Conservation (phyloP, 2,797 vertebrate genomes). For the Galago senegalensis region DNA sequence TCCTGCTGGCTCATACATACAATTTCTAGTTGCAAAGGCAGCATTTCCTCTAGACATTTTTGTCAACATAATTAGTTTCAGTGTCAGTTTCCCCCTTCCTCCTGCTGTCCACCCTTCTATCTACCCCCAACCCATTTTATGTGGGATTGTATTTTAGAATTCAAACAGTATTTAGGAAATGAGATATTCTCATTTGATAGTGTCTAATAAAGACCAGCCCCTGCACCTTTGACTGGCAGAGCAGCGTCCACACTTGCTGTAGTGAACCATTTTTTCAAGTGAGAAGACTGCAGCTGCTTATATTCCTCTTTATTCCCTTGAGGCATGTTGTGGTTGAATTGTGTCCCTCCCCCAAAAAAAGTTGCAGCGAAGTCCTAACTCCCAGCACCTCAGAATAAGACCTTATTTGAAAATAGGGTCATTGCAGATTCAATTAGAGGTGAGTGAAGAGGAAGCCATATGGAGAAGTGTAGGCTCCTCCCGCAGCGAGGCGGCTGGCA, state of each 20-base stretch:
- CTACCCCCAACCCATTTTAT: neutral
- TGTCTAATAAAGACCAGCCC: neutral
- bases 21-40: constrained; percentile 38
- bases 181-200: neutral
- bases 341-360: neutral
- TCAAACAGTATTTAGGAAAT: neutral
- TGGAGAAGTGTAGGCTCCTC: neutral
- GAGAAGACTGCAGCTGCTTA: neutral
- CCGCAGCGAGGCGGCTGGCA: neutral
- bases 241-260: neutral
- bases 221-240: neutral
- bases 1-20: neutral
- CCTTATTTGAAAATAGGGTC: neutral
- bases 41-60: constrained; percentile 3
- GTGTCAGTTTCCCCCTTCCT: neutral
- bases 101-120: neutral
- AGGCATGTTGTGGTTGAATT: neutral
- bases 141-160: constrained; percentile 6
- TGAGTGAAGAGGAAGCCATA: neutral
- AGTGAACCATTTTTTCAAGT: neutral
- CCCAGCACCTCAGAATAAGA: neutral
- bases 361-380: neutral
- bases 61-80: neutral
- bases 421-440: constrained; percentile 10
- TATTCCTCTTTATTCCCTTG: constrained; percentile 6